Evolutionary conservation across 2,113 vertebrate species (phyloP).

Genomic region (Syngnathus floridae): DNA sequence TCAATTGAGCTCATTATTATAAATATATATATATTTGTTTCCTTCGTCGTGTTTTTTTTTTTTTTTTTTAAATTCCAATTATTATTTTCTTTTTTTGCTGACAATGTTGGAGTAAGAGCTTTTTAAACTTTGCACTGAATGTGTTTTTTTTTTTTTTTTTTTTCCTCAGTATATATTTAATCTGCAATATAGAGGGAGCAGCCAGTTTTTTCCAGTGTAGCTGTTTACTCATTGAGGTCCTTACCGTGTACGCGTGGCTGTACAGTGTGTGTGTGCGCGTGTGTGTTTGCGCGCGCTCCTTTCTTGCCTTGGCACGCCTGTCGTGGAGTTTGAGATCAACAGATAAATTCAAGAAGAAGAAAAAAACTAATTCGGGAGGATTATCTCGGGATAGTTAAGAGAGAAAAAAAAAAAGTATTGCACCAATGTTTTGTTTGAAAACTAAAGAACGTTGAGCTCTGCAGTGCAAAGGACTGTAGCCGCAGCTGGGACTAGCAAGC

Average conservation of each 20-base stretch:
- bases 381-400: conserved; percentile 77
- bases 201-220: conserved; percentile 85
- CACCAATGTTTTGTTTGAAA: conserved; percentile 92
- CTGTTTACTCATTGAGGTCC: conserved; percentile 97
- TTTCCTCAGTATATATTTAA: conserved; percentile 77
- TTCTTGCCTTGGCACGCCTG: conserved; percentile 93
- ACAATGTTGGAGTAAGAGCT: conserved; percentile 90
- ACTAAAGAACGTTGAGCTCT: conserved; percentile 94
- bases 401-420: conserved; percentile 79
- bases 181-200: conserved; percentile 82
- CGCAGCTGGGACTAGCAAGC: conserved; percentile 96
- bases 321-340: conserved; percentile 88
- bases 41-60: conserved; percentile 76
- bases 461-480: conserved; percentile 95
- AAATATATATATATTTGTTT: conserved; percentile 70
- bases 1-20: conserved; percentile 81
- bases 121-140: conserved; percentile 97
- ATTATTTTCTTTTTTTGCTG: conserved; percentile 73
- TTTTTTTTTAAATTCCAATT: conserved; percentile 75
- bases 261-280: conserved; percentile 58
- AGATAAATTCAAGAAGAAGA: conserved; percentile 68
- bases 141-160: conserved; percentile 78
- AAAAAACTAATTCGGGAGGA: conserved; percentile 82
- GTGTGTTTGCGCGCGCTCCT: conserved; percentile 76
- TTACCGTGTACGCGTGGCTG: conserved; percentile 60